These are phyloP conservation scores for Leucoma salicis DNA, from an alignment of 2,888 invertebrate species.

Conservation along the genomic window DNA sequence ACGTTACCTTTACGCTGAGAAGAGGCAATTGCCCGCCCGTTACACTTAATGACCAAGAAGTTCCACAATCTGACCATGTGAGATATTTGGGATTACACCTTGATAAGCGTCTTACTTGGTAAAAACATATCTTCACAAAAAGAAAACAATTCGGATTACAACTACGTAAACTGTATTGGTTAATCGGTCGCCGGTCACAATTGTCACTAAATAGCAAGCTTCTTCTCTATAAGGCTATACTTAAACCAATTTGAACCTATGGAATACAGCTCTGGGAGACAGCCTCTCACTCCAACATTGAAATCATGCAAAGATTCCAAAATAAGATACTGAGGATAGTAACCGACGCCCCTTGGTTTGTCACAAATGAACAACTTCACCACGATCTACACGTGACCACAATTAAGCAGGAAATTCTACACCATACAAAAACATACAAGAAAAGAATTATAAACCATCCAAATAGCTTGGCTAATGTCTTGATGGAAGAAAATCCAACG, in stretches of 20 bases:
- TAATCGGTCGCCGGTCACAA: background rate
- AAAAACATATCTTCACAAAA: background rate
- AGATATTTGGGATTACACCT: background rate
- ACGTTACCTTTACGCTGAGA: conserved; percentile 7
- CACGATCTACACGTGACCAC: background rate
- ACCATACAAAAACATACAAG: too few species aligned
- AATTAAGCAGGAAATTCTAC: background rate
- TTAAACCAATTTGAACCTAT: too few species aligned
- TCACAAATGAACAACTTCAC: too few species aligned
- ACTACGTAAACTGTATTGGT: background rate
- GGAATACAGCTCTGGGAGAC: too few species aligned
- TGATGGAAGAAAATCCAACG: background rate
- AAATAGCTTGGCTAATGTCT: background rate
- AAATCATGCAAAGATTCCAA: background rate
- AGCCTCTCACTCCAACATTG: conserved; percentile 1
- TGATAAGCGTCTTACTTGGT: conserved; percentile 1
- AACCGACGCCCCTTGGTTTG: background rate
- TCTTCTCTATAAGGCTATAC: too few species aligned
- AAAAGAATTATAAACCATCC: background rate
- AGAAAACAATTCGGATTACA: background rate
- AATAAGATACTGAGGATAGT: background rate
- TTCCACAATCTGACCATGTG: too few species aligned
- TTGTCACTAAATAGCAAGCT: too few species aligned
- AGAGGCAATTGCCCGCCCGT: too few species aligned
- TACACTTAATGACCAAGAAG: too few species aligned